Evolutionary conservation across 1,140 invertebrate species (phyloP).

Genomic region (Octopus bimaculoides): DNA sequence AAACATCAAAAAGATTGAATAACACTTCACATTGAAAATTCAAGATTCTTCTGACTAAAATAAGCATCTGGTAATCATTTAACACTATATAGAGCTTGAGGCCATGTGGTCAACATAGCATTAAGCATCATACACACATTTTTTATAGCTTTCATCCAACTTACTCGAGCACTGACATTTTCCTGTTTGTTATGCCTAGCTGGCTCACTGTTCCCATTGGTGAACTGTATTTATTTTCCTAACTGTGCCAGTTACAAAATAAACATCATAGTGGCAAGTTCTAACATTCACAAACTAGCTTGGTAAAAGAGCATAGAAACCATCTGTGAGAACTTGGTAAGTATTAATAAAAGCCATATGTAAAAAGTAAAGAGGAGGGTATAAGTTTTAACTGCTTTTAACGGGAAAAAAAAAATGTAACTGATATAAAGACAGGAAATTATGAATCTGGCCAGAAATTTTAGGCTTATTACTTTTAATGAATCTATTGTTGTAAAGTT

Average conservation of each 20-base stretch:
- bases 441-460: no score
- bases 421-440: no score
- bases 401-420: no score
- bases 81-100: background rate
- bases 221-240: slow-evolving; percentile 19
- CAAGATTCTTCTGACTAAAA: no score
- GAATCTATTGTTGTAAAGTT: no score
- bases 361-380: background rate
- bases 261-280: slow-evolving; percentile 14
- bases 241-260: slow-evolving; percentile 21
- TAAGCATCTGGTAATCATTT: no score
- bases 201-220: slow-evolving; percentile 11
- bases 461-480: no score
- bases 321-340: background rate
- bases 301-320: background rate
- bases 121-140: background rate
- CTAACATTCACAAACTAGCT: background rate
- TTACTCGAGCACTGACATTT: slow-evolving; percentile 13
- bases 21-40: no score
- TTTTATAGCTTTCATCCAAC: background rate
- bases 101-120: background rate
- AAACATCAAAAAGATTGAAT: no score
- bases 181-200: slow-evolving; percentile 22
- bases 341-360: background rate
- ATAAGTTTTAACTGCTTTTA: background rate